phyloP scores from a whole-genome alignment of 2,113 vertebrate species.

The Pachyramphus minor region DNA sequence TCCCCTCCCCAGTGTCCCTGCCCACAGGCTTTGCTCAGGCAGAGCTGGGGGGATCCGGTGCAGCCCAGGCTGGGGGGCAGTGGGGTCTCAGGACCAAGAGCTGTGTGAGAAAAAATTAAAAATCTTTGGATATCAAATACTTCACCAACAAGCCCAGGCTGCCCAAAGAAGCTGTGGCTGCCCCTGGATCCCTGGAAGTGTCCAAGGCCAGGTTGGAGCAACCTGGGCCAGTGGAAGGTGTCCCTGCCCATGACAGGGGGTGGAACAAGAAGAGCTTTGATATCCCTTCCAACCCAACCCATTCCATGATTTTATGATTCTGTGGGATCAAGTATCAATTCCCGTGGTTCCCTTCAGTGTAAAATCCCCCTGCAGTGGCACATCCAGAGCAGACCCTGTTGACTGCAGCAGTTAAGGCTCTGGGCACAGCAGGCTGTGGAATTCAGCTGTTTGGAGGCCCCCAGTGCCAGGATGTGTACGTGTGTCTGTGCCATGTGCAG shows the following conservation, averaged over 20 bases:
- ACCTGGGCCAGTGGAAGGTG: not conserved
- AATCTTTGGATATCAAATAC: not conserved
- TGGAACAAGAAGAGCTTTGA: rapidly evolving
- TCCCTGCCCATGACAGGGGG: not conserved
- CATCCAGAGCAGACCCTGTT: not conserved
- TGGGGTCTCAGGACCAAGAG: not conserved
- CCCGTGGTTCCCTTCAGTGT: not conserved
- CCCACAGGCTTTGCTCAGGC: not conserved
- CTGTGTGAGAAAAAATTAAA: rapidly evolving
- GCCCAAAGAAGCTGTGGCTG: not conserved
- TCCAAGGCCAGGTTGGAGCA: not conserved
- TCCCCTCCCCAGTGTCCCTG: rapidly evolving
- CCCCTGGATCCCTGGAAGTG: not conserved
- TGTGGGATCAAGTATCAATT: not conserved
- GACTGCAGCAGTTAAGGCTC: not conserved
- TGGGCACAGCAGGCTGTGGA: not conserved
- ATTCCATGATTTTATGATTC: rapidly evolving
- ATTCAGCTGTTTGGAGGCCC: not conserved
- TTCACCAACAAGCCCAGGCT: not conserved
- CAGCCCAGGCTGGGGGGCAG: not conserved
- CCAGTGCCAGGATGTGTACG: not conserved
- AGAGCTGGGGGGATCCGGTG: not conserved
- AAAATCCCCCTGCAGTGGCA: not conserved
- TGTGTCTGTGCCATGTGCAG: not conserved
- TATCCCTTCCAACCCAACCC: not conserved